Base-by-base conservation (phyloP, 2,888 invertebrate species). In the Lapara coniferarum region DNA sequence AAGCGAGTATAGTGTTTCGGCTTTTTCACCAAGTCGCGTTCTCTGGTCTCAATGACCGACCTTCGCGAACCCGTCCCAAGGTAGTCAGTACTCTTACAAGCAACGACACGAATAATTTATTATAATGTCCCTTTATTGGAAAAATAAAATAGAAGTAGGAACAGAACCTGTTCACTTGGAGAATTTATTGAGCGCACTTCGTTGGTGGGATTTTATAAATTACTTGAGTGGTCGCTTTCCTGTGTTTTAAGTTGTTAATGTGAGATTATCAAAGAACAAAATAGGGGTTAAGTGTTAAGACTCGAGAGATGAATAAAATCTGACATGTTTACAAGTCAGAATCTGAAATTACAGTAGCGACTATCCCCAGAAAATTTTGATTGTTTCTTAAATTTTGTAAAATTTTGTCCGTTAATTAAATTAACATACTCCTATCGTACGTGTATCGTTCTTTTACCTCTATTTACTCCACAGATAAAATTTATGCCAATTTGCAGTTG, bases 81-180 rank as follows among this genome's bases (percentile, higher is more conserved):
- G 70, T 37, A 69, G 53, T 53, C 53, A 69, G 19, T 63, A 49
- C 63, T 72, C 72, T 67, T 68, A 73, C 69, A 71, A 74, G 71
- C 66, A 63, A 70, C 74, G 72, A 71, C 72, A 72, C 66, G 73
- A 74, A 79, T 75, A 76, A 78, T 77, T 76, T 79, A 79, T 78
- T 67, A 73, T 73, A 51, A 74, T 73, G 71, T 74, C 73, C 71
- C 69, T 74, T 75, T 77, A 77, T 79, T 76, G 72, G 63, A 75
- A 79, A 74, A 71, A 73, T 71, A 71, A 72, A 74, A 73, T 73
- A 70, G 46, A 63, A 63, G 49, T 63, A 46, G 16, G 63, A 63
- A 70, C 58, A 69, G 71, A 59, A 76, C 77, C 78, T 71, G 72
- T 78, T 75, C 71, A 68, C 49, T 63, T 49, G 63, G 63, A 46